These are phyloP conservation scores for Takifugu bimaculatus DNA, from an alignment of 2,113 vertebrate genomes.

Conservation along the genomic window DNA sequence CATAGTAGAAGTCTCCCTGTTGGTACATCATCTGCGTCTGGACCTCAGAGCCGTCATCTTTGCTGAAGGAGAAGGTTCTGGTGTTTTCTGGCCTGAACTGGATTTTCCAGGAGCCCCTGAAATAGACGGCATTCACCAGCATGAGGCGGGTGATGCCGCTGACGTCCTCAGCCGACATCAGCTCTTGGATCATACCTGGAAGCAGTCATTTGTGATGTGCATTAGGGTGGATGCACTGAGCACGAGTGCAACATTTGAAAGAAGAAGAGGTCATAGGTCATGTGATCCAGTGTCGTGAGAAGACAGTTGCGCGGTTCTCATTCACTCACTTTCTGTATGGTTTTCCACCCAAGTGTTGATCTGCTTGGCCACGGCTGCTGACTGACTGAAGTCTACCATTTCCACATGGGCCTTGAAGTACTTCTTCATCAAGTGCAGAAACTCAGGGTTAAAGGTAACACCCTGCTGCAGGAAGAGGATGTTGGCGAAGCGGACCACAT, in stretches of 20 bases:
- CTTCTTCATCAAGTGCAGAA: conserved; percentile 87
- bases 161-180: conserved; percentile 90
- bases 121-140: conserved; percentile 92
- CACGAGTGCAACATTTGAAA: too few relatives aligned
- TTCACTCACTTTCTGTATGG: conserved; percentile 89
- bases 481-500: conserved; percentile 87
- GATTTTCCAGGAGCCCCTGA: conserved; percentile 97
- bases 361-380: conserved; percentile 81
- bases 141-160: conserved; percentile 82
- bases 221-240: too few relatives aligned
- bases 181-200: conserved; percentile 85
- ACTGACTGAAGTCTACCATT: conserved; percentile 87
- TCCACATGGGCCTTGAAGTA: conserved; percentile 88
- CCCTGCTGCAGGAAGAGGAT: conserved; percentile 90
- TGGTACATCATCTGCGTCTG: conserved; percentile 99
- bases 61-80: conserved; percentile 95
- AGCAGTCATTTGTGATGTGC: too few relatives aligned
- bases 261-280: too few relatives aligned
- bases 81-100: conserved; percentile 97
- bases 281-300: too few relatives aligned
- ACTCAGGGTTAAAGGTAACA: conserved; percentile 84
- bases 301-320: background rate
- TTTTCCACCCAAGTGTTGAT: conserved; percentile 98
- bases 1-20: conserved; percentile 97
- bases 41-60: conserved; percentile 94